Conservation (phyloP, 2,797 vertebrate species). For the Neosilurus mollespiculum region DNA sequence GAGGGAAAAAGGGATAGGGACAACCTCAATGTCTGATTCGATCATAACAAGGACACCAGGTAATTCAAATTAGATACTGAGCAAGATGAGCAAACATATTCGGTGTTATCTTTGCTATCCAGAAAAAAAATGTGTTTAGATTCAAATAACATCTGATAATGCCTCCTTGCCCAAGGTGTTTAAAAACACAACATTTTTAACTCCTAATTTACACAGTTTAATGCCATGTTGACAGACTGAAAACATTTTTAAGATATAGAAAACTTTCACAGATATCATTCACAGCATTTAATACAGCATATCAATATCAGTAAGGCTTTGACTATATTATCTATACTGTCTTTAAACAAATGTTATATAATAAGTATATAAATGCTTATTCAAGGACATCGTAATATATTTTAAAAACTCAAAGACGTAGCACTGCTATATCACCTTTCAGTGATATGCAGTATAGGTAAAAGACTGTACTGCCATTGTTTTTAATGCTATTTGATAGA, state of each 20-base stretch:
- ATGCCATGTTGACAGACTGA: slow-evolving; percentile 36
- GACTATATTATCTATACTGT: not conserved
- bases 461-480: no score
- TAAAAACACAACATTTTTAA: slow-evolving; percentile 33
- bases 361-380: not conserved
- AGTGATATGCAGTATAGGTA: not conserved
- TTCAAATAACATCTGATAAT: slow-evolving; percentile 53
- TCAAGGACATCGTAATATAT: not conserved
- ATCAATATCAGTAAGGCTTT: not conserved
- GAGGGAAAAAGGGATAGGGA: not conserved
- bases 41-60: slow-evolving; percentile 33
- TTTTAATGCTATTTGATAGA: no score
- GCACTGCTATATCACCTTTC: not conserved
- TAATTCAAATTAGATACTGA: slow-evolving; percentile 45
- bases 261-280: not conserved
- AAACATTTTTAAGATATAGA: not conserved
- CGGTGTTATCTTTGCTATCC: slow-evolving; percentile 13
- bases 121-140: slow-evolving; percentile 42
- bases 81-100: slow-evolving; percentile 35
- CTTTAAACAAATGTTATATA: not conserved
- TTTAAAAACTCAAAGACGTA: not conserved
- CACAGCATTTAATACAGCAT: not conserved
- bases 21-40: slow-evolving; percentile 32
- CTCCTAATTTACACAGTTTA: slow-evolving; percentile 41
- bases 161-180: slow-evolving; percentile 51